Base-by-base conservation (phyloP, 2,113 vertebrate genomes). In the Petroica traversi region DNA sequence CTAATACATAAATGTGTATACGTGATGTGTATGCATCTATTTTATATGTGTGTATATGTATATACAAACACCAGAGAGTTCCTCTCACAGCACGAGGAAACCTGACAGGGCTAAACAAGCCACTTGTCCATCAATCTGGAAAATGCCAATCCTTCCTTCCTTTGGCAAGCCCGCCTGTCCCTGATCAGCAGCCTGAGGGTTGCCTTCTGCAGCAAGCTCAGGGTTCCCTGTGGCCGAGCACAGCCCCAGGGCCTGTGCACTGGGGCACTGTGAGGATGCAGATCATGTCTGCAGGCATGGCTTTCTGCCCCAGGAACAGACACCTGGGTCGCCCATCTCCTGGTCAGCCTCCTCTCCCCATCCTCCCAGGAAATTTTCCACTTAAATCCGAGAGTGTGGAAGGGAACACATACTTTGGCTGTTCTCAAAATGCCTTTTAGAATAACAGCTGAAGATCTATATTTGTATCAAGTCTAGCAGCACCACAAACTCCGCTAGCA, bases 401-500 rank as follows among this genome's bases (percentile, higher is more conserved):
- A 93, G 41, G 45, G 26, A 51, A 45, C 18, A 22, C 28, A 33
- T 13, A 13, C 43, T 90, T 85, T 28, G 45, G n/a, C n/a, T 85
- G 4, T 61, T 92, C 67, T 52, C 73, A 51, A 88, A 85, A 90
- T 69, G 26, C 55, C n/a, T 82, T 94, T 85, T 52, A 74, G 64
- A 79, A 68, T 58, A 85, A 88, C 82, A 88, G 67, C 67, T 92
- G 82, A 90, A 92, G 41, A 38, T 73, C 88, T 90, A 8, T 94
- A 54, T 85, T 88, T 94, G 34, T 62, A 29, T 62, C 68, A 51
- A 69, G 71, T 91, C 52, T 92, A 91, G 31, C 54, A 85, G 72
- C 64, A 63, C 55, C 46, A 69, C 38, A 59, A 9, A 84, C n/a
- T 51, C 74, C n/a, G 11, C 84, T 51, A 40, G 40, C 63, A 66